These are phyloP conservation scores for Morbakka virulenta DNA, from an alignment of 30 jellyfish, hydroid and myxozoan genomes.

Conservation along the genomic window DNA sequence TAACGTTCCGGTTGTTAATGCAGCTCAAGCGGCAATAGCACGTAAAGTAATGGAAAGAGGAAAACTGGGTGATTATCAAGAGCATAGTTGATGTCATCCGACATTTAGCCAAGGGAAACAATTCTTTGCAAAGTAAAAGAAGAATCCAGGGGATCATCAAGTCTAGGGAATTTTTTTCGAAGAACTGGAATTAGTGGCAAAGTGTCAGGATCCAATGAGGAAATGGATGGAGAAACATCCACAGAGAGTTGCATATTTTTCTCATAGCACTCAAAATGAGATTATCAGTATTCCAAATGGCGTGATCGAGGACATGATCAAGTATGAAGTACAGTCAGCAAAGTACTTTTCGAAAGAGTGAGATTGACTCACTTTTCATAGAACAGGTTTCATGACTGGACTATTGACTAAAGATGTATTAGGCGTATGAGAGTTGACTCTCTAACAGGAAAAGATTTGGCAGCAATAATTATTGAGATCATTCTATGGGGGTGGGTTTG, in stretches of 20 bases:
- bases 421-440: conserved; percentile 2
- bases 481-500: conserved; percentile 11
- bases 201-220: conserved; percentile 23
- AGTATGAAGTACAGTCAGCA: conserved; percentile 13
- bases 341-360: conserved; percentile 24
- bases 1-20: neutral
- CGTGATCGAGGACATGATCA: conserved; percentile 12
- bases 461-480: conserved; percentile 15
- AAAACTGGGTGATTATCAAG: conserved; percentile 2
- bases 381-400: conserved; percentile 17
- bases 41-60: neutral
- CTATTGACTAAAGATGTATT: neutral
- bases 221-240: conserved; percentile 48
- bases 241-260: conserved; percentile 15
- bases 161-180: conserved; percentile 22
- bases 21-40: neutral
- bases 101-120: neutral
- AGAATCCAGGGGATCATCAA: conserved; percentile 15
- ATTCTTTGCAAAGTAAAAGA: neutral
- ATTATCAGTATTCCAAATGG: conserved; percentile 16
- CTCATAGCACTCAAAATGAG: conserved; percentile 42
- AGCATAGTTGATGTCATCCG: conserved; percentile 22
- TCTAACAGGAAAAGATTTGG: conserved; percentile 7
- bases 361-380: conserved; percentile 24
- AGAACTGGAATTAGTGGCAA: conserved; percentile 22